Percentiles rank a stretch among this genome's conserved stretches.
Conservation (phyloP, 2,888 invertebrate species). For the Tipula lateralis region DNA sequence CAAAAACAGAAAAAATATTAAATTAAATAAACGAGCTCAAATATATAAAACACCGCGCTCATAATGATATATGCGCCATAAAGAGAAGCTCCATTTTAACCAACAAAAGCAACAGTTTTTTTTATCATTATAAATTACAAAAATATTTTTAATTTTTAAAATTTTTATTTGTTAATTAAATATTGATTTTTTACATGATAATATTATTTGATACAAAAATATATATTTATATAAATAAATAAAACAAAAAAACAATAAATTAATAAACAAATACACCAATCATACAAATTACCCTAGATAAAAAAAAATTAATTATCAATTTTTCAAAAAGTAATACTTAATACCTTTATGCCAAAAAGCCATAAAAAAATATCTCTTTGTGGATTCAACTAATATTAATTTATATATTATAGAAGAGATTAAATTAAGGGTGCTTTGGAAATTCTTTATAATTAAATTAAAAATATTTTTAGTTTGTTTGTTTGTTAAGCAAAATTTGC, state of each 20-base stretch:
- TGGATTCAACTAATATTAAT: neutral
- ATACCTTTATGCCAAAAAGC: constrained; percentile 19
- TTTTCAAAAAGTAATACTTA: neutral
- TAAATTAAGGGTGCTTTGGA: neutral
- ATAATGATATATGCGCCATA: neutral
- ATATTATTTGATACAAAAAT: constrained; percentile 24
- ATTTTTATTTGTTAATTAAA: constrained; percentile 5
- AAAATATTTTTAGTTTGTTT: neutral
- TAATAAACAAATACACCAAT: constrained; percentile 19
- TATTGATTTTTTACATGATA: constrained; percentile 11
- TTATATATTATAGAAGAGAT: neutral
- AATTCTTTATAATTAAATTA: neutral
- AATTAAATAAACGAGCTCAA: neutral
- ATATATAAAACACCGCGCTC: neutral
- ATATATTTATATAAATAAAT: neutral
- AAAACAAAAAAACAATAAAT: neutral
- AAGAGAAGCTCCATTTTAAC: neutral
- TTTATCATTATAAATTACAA: neutral
- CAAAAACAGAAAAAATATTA: neutral
- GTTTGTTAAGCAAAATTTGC: neutral
- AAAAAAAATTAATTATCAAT: neutral
- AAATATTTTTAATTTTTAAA: constrained; percentile 19
- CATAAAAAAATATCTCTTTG: neutral
- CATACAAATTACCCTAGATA: neutral
- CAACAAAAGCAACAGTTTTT: constrained; percentile 13